Evolutionary conservation across 2,888 invertebrate species (phyloP).

Genomic region (Plebejus melissa): DNA sequence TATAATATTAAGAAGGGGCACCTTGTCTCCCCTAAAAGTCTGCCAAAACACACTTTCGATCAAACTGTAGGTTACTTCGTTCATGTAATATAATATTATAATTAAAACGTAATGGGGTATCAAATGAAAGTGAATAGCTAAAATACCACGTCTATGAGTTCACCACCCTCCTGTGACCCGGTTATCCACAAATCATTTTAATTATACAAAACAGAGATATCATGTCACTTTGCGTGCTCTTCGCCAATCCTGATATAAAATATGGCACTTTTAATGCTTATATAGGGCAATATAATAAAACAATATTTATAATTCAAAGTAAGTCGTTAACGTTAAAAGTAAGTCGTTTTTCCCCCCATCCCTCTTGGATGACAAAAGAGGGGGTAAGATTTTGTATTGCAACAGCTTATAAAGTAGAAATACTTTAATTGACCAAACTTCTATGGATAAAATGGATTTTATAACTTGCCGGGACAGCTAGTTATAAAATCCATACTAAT

Average conservation of each 20-base stretch:
- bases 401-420: too few species aligned
- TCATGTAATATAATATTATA: background rate
- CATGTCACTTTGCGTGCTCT: background rate
- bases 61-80: background rate
- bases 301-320: background rate
- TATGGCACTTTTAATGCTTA: background rate
- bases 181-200: background rate
- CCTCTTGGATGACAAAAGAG: too few species aligned
- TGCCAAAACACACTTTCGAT: background rate
- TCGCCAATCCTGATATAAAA: background rate
- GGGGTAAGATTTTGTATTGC: too few species aligned
- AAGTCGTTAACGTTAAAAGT: background rate
- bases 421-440: too few species aligned
- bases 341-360: too few species aligned
- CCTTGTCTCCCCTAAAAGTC: background rate
- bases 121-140: background rate
- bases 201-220: conserved; percentile 5
- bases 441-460: too few species aligned
- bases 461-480: too few species aligned
- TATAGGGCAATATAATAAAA: background rate
- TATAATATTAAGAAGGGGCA: background rate
- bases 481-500: too few species aligned
- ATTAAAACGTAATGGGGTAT: background rate
- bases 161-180: background rate
- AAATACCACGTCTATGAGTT: background rate